Base-by-base conservation (phyloP, 2,888 invertebrate genomes). In the Andricus quercusramuli region DNA sequence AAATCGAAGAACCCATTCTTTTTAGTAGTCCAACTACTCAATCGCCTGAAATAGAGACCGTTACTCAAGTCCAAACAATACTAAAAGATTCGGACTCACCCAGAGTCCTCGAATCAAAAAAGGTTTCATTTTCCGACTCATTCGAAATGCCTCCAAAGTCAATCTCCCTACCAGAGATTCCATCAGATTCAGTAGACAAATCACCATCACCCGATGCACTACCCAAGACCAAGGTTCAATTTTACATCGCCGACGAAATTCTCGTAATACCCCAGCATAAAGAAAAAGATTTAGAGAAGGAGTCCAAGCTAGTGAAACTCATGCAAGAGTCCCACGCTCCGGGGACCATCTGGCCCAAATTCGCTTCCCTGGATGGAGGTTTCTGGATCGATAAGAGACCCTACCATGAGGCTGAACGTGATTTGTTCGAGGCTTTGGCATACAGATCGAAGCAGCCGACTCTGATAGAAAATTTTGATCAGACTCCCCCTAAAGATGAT, bases 321-420 rank as follows among this genome's bases (percentile, higher is more conserved):
- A 79, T 79, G 41, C 80, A 81, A 37, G 70, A 70, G 44, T 77
- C 82, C 13, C 51, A 25, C 32, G 32, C n/a, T n/a, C 56, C 74
- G 56, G 74, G 56, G n/a, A 56, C 51, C 32, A 56, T 74, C n/a
- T 85, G 83, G 79, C 81, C 86, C 3, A 83, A 86, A 44, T 92
- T 92, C 83, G 88, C 94, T 11, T 87, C 89, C 1, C 82, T 91
- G 2, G 93, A 96, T 83, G 91, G 93, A 83, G 93, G 94, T 11
- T 95, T 95, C 88, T 96, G 95, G 96, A 90, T 93, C 5, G 94
- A 95, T 78, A 95, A 95, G 91, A 93, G 93, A 86, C 85, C 94
- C 29, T 96, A 96, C 88, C 94, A 95, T 86, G 95, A 96, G 86
- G 96, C 95, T 59, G 96, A 96, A 93, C 94, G 94, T 86, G 93